phyloP scores from a whole-genome alignment of 2,888 invertebrate genomes.

The Microctonus hyperodae region DNA sequence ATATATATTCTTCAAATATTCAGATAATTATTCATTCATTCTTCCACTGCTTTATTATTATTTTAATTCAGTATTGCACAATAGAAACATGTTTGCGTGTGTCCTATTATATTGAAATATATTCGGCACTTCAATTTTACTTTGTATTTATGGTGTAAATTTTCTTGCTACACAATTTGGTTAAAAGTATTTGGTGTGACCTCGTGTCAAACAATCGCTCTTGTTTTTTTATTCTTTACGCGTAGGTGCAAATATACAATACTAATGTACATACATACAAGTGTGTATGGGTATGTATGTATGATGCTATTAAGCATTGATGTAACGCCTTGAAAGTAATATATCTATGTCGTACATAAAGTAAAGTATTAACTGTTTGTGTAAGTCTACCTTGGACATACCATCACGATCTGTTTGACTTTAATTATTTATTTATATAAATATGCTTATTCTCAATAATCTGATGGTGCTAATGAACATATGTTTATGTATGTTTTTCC shows the following conservation, averaged over 20 bases:
- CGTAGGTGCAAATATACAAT: not conserved
- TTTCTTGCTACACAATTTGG: not conserved
- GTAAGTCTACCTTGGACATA: conserved; percentile 27
- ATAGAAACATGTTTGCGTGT: no score
- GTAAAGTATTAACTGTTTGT: conserved; percentile 19
- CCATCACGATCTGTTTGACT: conserved; percentile 21
- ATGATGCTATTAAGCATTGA: not conserved
- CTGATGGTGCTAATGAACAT: not conserved
- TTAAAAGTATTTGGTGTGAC: not conserved
- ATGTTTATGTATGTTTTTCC: not conserved
- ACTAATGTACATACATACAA: not conserved
- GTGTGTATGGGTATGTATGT: not conserved
- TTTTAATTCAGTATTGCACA: not conserved
- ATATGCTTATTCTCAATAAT: not conserved
- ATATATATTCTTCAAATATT: not conserved
- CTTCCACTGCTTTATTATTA: not conserved
- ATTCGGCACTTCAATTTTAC: not conserved
- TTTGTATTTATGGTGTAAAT: not conserved
- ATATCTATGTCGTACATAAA: conserved; percentile 19
- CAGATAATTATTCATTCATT: no score
- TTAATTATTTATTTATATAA: not conserved
- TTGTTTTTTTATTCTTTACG: not conserved
- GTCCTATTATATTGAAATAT: not conserved
- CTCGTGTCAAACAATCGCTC: not conserved
- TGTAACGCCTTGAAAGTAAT: conserved; percentile 20